Evolutionary conservation across 2,888 invertebrate species (phyloP), one percentile per base, ranked within the genome.

Genomic region (Drosophila engyochracea): DNA sequence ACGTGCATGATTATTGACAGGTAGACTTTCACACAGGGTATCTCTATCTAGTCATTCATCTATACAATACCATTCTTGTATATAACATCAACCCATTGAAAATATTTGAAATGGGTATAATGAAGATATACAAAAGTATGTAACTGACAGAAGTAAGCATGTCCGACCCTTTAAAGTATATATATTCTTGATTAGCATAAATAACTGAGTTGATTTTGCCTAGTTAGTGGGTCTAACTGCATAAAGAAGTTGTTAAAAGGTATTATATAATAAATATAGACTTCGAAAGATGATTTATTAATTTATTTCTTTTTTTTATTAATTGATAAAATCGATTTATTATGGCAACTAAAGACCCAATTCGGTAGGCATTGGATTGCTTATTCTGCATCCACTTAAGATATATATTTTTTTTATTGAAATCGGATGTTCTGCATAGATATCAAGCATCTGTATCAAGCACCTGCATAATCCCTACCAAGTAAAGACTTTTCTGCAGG

Each of bases 391-490:
- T 16, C 5, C 16, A 41, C 19, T 41, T 41, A 1, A 10, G 4
- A 4, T 4, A 41, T 39, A 9, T 4, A n/a, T n/a, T n/a, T 28
- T 28, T 39, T 4, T 39, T 39, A 9, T 9, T 19, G 3, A 37
- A 37, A 37, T 37, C 19, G 37, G 19, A 16, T 33, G 33, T 12
- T 33, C 16, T 16, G 7, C 16, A 37, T 16, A 37, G 5, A n/a
- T 41, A 5, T n/a, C 41, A n/a, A 37, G 37, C 37, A n/a, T 0
- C 4, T 44, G 2, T 41, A 5, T n/a, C 41, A n/a, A 39, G 39
- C 39, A n/a, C 0, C 4, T n/a, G 39, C n/a, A 39, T n/a, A 39
- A 0, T n/a, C 2, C 10, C n/a, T 2, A 0, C 4, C n/a, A n/a
- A 1, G 22, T 6, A 47, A 47, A 22, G 6, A 10, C 16, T 33